phyloP scores from a whole-genome alignment of 2,797 vertebrate genomes.

The Sphenodon punctatus region DNA sequence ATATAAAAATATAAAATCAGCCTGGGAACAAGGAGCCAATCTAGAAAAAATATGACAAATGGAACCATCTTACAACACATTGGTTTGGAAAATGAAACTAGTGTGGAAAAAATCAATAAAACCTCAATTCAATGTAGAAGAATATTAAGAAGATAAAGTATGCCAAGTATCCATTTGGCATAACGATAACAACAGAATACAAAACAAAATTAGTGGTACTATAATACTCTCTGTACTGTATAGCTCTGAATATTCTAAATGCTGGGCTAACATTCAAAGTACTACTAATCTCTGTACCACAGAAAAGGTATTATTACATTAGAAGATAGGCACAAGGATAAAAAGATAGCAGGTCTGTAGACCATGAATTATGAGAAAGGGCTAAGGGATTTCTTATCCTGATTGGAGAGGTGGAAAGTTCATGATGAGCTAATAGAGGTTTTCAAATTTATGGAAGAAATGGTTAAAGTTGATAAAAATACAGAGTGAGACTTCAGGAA shows the following conservation, averaged over 20 bases:
- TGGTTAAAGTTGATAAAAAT: too few species aligned
- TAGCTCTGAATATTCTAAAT: not conserved
- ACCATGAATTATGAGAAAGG: not conserved
- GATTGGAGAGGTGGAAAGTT: too few species aligned
- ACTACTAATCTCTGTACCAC: not conserved
- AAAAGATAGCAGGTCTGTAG: rapidly evolving
- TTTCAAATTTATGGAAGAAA: too few species aligned
- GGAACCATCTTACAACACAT: not conserved
- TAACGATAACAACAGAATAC: not conserved
- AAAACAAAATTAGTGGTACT: not conserved
- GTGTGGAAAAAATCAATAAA: not conserved
- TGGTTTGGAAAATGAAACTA: not conserved
- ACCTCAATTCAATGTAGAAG: not conserved
- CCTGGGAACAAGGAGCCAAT: not conserved
- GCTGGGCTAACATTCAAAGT: not conserved
- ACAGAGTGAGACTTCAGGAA: too few species aligned
- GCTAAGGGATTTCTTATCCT: too few species aligned
- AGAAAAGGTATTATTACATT: not conserved
- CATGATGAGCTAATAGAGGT: too few species aligned
- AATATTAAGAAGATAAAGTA: not conserved
- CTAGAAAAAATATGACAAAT: not conserved
- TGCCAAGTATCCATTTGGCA: not conserved
- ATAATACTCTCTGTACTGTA: not conserved
- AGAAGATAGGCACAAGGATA: not conserved
- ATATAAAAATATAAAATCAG: slow-evolving; percentile 25